These are phyloP conservation scores for Pomacea canaliculata DNA, from an alignment of 2,888 invertebrate genomes.

Conservation along the genomic window DNA sequence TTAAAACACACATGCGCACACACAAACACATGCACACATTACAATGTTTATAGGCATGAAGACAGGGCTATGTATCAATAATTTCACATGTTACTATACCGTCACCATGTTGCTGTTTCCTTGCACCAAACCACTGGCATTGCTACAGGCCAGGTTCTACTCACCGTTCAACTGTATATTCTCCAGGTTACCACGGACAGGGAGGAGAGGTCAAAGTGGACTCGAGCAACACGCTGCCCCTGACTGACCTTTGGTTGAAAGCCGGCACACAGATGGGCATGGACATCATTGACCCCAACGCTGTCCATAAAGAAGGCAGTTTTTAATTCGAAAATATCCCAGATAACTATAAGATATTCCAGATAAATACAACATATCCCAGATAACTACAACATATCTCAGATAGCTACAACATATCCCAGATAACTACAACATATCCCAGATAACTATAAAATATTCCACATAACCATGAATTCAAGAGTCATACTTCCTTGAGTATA, in stretches of 20 bases:
- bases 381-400: background rate
- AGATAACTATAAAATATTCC: background rate
- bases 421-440: background rate
- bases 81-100: too few relatives aligned
- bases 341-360: background rate
- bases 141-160: too few relatives aligned
- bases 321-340: background rate
- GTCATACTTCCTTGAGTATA: background rate
- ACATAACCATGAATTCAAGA: too few relatives aligned
- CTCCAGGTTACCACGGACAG: slow-evolving; percentile 26
- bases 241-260: slow-evolving; percentile 25
- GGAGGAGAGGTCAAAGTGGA: slow-evolving; percentile 32
- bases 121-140: too few relatives aligned
- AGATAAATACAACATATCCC: background rate
- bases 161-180: too few relatives aligned
- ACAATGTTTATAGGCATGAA: too few relatives aligned
- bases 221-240: slow-evolving; percentile 22
- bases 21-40: too few relatives aligned
- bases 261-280: slow-evolving; percentile 27
- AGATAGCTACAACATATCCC: background rate
- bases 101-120: too few relatives aligned
- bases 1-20: too few relatives aligned
- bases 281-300: slow-evolving; percentile 28
- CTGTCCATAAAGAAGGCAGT: background rate
- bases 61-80: too few relatives aligned